Conservation (phyloP, 2,797 vertebrate genomes). For the Pelobates cultripes region DNA sequence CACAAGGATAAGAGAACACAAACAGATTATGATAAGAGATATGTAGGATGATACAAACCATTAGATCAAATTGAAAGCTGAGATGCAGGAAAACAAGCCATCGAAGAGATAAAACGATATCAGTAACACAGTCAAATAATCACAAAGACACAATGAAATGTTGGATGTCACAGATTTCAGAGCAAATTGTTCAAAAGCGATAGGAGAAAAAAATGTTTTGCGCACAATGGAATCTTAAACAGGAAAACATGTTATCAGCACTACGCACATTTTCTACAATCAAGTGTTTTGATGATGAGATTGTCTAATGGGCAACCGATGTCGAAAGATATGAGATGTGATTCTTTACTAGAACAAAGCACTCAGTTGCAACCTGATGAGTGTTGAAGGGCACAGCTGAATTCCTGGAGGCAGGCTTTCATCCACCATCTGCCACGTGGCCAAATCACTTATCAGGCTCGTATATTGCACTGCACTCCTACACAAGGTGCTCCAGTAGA, state of each 20-base stretch:
- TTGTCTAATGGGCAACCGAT: background rate
- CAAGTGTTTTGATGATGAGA: background rate
- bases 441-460: conserved; percentile 32
- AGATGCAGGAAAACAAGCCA: background rate
- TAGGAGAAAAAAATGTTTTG: background rate
- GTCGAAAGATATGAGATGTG: conserved; percentile 18
- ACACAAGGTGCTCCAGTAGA: background rate
- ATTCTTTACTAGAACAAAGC: conserved; percentile 21
- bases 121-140: background rate
- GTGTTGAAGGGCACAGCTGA: conserved; percentile 39
- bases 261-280: background rate
- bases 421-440: conserved; percentile 33
- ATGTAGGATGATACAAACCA: background rate
- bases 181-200: background rate
- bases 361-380: conserved; percentile 39
- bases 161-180: background rate
- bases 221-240: background rate
- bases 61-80: background rate
- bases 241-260: background rate
- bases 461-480: conserved; percentile 2
- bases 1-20: too few relatives aligned
- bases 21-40: background rate
- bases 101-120: background rate
- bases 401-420: conserved; percentile 25
- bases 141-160: background rate